Evolutionary conservation across 2,113 vertebrate genomes (phyloP).

Genomic region (Corythoichthys intestinalis): DNA sequence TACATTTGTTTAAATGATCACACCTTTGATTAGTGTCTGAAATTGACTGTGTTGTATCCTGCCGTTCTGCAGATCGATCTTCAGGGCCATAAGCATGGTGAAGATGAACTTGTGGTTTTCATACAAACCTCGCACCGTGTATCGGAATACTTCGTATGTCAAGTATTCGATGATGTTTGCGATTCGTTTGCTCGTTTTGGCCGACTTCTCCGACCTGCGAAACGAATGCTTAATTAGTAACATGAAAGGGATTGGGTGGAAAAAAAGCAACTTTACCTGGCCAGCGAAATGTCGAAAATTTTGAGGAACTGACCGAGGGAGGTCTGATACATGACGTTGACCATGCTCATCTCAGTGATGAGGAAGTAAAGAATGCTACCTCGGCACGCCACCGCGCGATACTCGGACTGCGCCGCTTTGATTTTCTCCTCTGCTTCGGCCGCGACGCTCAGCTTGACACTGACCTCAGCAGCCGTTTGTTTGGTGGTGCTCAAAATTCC

Average conservation of each 20-base stretch:
- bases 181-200: constrained; percentile 80
- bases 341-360: constrained; percentile 87
- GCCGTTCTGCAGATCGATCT: constrained; percentile 85
- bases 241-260: too few relatives aligned
- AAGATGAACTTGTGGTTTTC: constrained; percentile 89
- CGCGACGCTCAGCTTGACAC: constrained; percentile 78
- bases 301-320: constrained; percentile 84
- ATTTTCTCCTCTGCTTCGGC: constrained; percentile 84
- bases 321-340: constrained; percentile 91
- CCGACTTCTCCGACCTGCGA: constrained; percentile 77
- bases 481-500: constrained; percentile 79
- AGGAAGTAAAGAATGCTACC: constrained; percentile 89
- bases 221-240: constrained; percentile 1
- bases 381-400: constrained; percentile 82
- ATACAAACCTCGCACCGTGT: constrained; percentile 79
- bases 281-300: constrained; percentile 81
- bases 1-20: not conserved
- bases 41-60: constrained; percentile 79
- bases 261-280: constrained; percentile 67
- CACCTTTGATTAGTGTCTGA: constrained; percentile 85
- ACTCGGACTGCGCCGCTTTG: constrained; percentile 81
- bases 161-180: constrained; percentile 82
- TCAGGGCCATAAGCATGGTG: constrained; percentile 81
- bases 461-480: constrained; percentile 81
- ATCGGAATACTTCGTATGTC: constrained; percentile 83